Evolutionary conservation across 1,140 invertebrate genomes (phyloP).

Genomic region (Portunus trituberculatus): DNA sequence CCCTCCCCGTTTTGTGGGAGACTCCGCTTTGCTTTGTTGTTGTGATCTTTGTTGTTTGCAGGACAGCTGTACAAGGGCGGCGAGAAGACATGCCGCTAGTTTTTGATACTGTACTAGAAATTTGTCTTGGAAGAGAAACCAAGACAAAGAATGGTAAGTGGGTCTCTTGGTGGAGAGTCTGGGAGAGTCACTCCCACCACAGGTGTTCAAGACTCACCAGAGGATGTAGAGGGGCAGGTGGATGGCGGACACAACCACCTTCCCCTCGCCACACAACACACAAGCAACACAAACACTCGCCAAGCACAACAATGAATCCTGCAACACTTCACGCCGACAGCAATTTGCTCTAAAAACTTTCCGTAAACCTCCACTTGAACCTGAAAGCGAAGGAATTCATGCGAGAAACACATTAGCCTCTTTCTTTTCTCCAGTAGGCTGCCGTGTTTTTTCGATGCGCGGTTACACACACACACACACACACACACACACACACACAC

Average conservation of each 20-base stretch:
- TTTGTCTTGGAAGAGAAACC: too few relatives aligned
- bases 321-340: neutral
- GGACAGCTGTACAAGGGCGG: neutral
- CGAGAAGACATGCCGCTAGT: neutral
- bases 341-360: neutral
- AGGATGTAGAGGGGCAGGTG: neutral
- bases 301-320: neutral
- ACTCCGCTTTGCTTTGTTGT: neutral
- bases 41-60: neutral
- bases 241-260: neutral
- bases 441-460: too few relatives aligned
- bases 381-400: neutral
- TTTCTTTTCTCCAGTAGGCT: neutral
- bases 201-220: neutral
- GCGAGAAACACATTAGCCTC: neutral
- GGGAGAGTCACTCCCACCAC: neutral
- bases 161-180: too few relatives aligned
- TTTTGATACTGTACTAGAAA: too few relatives aligned
- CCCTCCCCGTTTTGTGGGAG: neutral
- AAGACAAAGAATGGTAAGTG: too few relatives aligned
- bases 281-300: neutral
- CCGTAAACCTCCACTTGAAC: neutral
- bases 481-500: too few relatives aligned
- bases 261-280: neutral
- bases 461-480: too few relatives aligned